Percentiles rank a stretch among this genome's conserved stretches.
These are phyloP conservation scores for Sciurus carolinensis DNA, from an alignment of 2,797 vertebrate genomes.

Conservation along the genomic window DNA sequence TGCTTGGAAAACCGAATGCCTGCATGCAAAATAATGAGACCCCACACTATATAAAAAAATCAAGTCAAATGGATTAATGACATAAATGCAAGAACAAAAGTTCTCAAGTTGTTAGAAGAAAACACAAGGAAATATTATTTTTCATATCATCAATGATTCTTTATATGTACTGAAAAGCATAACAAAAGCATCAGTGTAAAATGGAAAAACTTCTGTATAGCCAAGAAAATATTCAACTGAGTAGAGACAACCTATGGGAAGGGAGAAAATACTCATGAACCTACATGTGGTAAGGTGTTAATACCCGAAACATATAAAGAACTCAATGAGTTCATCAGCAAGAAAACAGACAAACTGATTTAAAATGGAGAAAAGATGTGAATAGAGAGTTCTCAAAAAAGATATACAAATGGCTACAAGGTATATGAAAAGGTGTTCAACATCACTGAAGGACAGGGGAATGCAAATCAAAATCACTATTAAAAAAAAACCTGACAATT, in stretches of 20 bases:
- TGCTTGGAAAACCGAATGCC: not conserved
- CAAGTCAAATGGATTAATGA: not conserved
- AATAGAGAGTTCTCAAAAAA: not conserved
- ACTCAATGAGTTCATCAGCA: not conserved
- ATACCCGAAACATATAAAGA: not conserved
- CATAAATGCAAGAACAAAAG: not conserved
- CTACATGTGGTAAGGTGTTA: not conserved
- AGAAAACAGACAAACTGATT: not conserved
- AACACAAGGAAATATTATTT: not conserved
- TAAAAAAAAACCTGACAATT: not conserved
- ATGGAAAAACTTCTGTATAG: not conserved
- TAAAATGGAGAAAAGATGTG: not conserved
- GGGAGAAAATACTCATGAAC: not conserved
- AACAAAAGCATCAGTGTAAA: not conserved
- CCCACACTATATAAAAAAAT: not conserved
- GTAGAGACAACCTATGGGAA: not conserved
- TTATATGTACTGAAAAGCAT: not conserved
- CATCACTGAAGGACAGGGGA: not conserved
- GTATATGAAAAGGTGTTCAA: no score
- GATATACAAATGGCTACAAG: no score
- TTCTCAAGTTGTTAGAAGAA: not conserved
- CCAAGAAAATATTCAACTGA: not conserved
- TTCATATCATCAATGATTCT: not conserved
- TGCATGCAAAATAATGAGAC: not conserved
- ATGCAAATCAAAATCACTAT: not conserved